Evolutionary conservation across 2,113 vertebrate genomes (phyloP).

Genomic region (Sphyrna mokarran): DNA sequence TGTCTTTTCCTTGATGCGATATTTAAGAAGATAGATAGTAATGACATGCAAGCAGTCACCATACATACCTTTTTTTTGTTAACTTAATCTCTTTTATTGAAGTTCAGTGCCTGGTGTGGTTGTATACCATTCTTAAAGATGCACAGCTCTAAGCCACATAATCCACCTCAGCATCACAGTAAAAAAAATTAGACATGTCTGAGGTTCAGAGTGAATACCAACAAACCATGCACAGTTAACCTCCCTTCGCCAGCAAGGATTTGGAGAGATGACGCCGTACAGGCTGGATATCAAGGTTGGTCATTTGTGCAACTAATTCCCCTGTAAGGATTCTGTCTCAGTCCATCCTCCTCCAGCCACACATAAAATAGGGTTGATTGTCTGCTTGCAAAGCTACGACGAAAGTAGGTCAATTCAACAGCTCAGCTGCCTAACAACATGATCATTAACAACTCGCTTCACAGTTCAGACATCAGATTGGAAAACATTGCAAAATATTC

Average conservation of each 20-base stretch:
- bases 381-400: slow-evolving; percentile 25
- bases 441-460: slow-evolving; percentile 36
- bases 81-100: slow-evolving; percentile 8
- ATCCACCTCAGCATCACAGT: slow-evolving; percentile 21
- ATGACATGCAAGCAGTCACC: background rate
- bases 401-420: slow-evolving; percentile 37
- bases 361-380: slow-evolving; percentile 28
- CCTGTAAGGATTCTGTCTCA: slow-evolving; percentile 23
- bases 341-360: slow-evolving; percentile 32
- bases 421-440: slow-evolving; percentile 37
- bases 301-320: slow-evolving; percentile 15
- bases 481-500: slow-evolving; percentile 28
- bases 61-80: slow-evolving; percentile 4
- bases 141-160: slow-evolving; percentile 26
- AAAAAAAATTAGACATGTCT: slow-evolving; percentile 29
- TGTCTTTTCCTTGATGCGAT: background rate
- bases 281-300: background rate
- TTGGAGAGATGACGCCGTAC: background rate
- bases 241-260: background rate
- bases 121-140: slow-evolving; percentile 9
- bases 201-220: slow-evolving; percentile 22
- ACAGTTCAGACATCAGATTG: slow-evolving; percentile 32
- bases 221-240: slow-evolving; percentile 24
- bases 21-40: background rate
- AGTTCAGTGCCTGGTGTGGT: slow-evolving; percentile 7